Evolutionary conservation across 1,140 invertebrate species (phyloP).

Genomic region (Hylaeus anthracinus): DNA sequence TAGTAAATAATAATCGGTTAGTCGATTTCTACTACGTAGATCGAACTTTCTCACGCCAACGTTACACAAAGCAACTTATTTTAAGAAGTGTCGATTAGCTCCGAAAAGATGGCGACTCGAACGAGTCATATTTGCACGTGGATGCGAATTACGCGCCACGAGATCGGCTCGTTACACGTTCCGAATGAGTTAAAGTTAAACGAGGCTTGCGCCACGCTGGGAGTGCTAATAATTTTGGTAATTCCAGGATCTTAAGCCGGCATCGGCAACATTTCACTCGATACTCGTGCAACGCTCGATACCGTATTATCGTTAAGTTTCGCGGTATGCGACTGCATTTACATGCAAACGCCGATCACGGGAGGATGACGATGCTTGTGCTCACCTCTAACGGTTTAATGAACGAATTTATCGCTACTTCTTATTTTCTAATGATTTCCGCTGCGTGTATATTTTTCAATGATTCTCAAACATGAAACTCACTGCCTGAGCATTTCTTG

Average conservation of each 20-base stretch:
- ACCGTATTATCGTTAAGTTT: conserved; percentile 38
- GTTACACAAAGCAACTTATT: background rate
- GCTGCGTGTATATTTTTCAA: conserved; percentile 25
- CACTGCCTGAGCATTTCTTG: too few relatives aligned
- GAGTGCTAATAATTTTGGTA: conserved; percentile 41
- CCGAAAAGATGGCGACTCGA: background rate
- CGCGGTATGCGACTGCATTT: conserved; percentile 39
- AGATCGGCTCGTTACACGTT: conserved; percentile 10
- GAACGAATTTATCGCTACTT: conserved; percentile 55
- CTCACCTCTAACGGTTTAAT: conserved; percentile 36
- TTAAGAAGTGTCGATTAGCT: background rate
- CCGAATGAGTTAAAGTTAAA: conserved; percentile 7
- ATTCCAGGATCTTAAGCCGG: conserved; percentile 29
- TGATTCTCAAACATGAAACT: background rate
- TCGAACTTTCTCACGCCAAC: too few relatives aligned
- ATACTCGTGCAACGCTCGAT: background rate
- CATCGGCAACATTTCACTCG: conserved; percentile 31
- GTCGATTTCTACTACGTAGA: too few relatives aligned
- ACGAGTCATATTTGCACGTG: background rate
- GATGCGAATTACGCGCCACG: conserved; percentile 2
- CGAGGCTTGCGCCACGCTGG: background rate
- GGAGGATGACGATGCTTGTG: conserved; percentile 11
- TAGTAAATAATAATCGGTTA: too few relatives aligned
- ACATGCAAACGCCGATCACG: conserved; percentile 35
- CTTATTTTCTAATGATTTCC: conserved; percentile 44